phyloP scores from a whole-genome alignment of 2,797 vertebrate genomes.

The Coreius guichenoti region DNA sequence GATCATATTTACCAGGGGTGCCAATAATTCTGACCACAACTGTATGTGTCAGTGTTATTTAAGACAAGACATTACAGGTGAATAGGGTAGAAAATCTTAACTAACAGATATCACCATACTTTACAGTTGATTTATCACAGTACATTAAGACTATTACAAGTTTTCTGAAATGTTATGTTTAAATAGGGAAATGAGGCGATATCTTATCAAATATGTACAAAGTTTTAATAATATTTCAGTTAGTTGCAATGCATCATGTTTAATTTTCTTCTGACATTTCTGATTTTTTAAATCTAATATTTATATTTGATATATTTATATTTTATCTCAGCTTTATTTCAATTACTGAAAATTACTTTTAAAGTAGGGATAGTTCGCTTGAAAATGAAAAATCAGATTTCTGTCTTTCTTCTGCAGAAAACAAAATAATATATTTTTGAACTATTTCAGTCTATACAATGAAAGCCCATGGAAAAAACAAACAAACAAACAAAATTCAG shows the following conservation, averaged over 20 bases:
- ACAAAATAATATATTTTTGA: neutral
- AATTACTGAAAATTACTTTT: neutral
- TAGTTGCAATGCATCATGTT: neutral
- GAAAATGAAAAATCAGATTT: neutral
- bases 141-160: neutral
- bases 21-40: too few relatives aligned
- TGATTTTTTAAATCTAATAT: neutral
- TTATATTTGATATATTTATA: neutral
- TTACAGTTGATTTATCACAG: neutral
- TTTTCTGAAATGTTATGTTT: neutral
- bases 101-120: neutral
- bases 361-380: neutral
- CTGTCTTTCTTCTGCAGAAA: neutral
- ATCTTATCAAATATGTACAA: neutral
- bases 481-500: too few relatives aligned
- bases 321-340: neutral
- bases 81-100: neutral
- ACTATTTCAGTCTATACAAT: neutral
- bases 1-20: too few relatives aligned
- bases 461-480: neutral
- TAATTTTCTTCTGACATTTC: neutral
- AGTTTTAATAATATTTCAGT: too few relatives aligned
- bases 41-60: slow-evolving; percentile 8
- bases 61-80: neutral
- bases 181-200: neutral